Conservation (phyloP, 2,888 invertebrate genomes). For the Watsonalla cultraria region DNA sequence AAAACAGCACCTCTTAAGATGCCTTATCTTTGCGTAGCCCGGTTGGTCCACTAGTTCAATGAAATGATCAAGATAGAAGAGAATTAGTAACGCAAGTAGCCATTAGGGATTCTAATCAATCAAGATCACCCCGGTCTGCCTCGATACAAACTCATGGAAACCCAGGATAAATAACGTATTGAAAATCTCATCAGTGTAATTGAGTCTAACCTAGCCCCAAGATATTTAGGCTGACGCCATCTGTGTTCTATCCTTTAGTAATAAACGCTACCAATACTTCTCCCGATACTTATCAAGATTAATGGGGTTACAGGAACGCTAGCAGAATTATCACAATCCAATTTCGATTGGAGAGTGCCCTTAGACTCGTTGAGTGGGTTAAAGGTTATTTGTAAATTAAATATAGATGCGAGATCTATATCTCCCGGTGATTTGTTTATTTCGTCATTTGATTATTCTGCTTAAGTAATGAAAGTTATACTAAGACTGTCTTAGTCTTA, state of each 20-base stretch:
- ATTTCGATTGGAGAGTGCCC: slow-evolving; percentile 37
- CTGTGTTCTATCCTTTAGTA: slow-evolving; percentile 1
- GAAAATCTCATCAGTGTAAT: not conserved
- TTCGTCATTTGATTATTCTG: not conserved
- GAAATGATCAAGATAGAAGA: too few species aligned
- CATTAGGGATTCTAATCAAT: not conserved
- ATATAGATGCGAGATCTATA: slow-evolving; percentile 28
- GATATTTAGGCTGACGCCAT: slow-evolving; percentile 3
- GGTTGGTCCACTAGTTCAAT: too few species aligned
- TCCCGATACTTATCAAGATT: slow-evolving; percentile 28
- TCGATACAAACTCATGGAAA: not conserved
- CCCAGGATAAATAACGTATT: not conserved
- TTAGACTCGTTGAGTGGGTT: slow-evolving; percentile 28
- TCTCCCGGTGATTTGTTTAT: slow-evolving; percentile 11
- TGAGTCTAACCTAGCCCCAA: slow-evolving; percentile 1
- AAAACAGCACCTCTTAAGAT: too few species aligned
- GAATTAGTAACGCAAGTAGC: not conserved
- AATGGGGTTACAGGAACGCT: slow-evolving; percentile 26
- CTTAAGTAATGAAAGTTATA: not conserved
- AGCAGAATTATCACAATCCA: slow-evolving; percentile 41
- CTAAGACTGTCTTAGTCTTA: too few species aligned
- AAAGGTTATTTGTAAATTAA: slow-evolving; percentile 36
- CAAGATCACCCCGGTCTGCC: not conserved
- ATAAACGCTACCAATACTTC: slow-evolving; percentile 18
- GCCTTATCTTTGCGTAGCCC: too few species aligned